Base-by-base conservation (phyloP, 2,797 vertebrate genomes). In the Pseudomugil tenellus region DNA sequence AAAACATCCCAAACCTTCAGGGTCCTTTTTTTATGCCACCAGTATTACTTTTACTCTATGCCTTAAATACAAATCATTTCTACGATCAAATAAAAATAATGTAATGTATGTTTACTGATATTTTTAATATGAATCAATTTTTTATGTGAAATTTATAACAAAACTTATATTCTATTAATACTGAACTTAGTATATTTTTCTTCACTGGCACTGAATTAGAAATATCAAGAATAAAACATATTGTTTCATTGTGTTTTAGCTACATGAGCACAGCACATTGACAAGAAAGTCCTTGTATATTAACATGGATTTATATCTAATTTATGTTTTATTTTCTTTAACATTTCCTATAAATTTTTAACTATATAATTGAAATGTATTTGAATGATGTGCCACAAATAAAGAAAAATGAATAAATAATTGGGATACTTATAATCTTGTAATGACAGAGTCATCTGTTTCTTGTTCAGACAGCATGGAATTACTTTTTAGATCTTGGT, bases 41-140 rank as follows among this genome's bases (percentile, higher is more conserved):
- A 67, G 46, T 69, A 65, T 70, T 67, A 46, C 41, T 54, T 58
- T 3, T 37, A 39, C 34, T 10, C 7, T 48, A 26, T 26, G 2
- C 10, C 49, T 14, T 52, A 2, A 26, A 26, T 16, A 48, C 46
- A 23, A 25, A 31, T 72, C 3, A 63, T 0, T 60, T 6, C 17
- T 26, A 65, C 55, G 2, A 53, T 69, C 1, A 63, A 14, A 56
- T 70, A 10, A 23, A 28, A 51, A 41, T 17, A 64, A 61, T 62
- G 1, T 67, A 56, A 65, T 9, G 64, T 67, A 66, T 66, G 54
- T 63, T 55, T 77, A 23, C 54, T 74, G 74, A 74, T 70, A 67
- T 6, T 16, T 34, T 25, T 23, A 43, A 3, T 55, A 48, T 9
- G 49, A 46, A n/a, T 31, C 37, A 13, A 53, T 48, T 0, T 2